Conservation (phyloP, 2,113 vertebrate species). For the Clarias batrachus region DNA sequence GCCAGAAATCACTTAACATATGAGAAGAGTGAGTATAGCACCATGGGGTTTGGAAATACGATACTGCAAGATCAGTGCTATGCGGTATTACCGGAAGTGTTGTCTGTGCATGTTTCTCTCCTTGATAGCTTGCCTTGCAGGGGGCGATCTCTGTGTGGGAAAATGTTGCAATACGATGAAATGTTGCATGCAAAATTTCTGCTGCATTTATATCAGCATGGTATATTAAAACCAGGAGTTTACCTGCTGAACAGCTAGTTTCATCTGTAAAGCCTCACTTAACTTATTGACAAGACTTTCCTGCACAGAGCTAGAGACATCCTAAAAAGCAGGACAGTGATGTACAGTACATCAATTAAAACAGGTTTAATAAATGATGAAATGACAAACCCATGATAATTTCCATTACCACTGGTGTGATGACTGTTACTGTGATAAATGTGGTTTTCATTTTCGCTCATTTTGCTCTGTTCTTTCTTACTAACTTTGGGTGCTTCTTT, state of each 20-base stretch:
- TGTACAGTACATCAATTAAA: not conserved
- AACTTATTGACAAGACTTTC: constrained; percentile 74
- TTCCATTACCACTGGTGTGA: not conserved
- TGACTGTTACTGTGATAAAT: not conserved
- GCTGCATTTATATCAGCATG: not conserved
- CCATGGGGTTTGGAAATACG: not conserved
- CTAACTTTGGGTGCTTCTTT: not conserved
- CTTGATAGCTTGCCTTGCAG: constrained; percentile 9
- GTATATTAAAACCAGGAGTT: not conserved
- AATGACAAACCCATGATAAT: not conserved
- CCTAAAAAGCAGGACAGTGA: constrained; percentile 58
- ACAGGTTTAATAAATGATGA: not conserved
- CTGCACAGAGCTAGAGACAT: constrained; percentile 61
- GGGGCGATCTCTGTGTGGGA: constrained; percentile 10
- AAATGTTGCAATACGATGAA: not conserved
- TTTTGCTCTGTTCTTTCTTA: not conserved
- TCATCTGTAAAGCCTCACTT: constrained; percentile 66
- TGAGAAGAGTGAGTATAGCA: not conserved
- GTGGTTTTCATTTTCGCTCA: not conserved
- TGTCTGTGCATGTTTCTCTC: constrained; percentile 32
- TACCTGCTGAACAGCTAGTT: constrained; percentile 57
- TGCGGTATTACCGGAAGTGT: constrained; percentile 33
- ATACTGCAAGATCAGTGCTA: not conserved
- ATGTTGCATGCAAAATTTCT: not conserved
- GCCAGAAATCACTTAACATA: not conserved